Evolutionary conservation across 2,888 invertebrate species (phyloP).

Genomic region (Drosophila mercatorum): DNA sequence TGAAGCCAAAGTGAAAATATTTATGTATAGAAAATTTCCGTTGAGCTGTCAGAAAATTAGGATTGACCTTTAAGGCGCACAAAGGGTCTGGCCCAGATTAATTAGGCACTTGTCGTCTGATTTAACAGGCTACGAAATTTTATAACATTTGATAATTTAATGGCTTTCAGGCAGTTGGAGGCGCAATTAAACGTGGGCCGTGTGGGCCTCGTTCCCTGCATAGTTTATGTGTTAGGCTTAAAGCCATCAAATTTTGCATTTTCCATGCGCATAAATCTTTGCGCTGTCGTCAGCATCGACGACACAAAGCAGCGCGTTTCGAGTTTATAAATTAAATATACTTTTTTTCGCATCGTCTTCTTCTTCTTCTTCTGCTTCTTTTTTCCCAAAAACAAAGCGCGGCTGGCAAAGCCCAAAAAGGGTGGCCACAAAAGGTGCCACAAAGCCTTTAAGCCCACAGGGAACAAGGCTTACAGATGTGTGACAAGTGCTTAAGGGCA

Average conservation of each 20-base stretch:
- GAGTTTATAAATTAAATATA: constrained; percentile 43
- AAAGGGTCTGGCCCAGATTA: constrained; percentile 5
- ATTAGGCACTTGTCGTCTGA: constrained; percentile 36
- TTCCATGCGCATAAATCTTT: constrained; percentile 62
- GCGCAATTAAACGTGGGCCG: constrained; percentile 66
- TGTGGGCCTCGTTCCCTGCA: not conserved
- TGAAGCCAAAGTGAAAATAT: constrained; percentile 50
- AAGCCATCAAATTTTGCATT: constrained; percentile 62
- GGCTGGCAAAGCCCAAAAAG: constrained; percentile 20
- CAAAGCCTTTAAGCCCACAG: constrained; percentile 68
- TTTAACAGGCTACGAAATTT: constrained; percentile 29
- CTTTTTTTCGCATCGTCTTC: not conserved
- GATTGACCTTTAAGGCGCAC: constrained; percentile 54
- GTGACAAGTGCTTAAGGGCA: not conserved
- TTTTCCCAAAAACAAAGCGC: constrained; percentile 43
- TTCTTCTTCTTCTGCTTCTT: not conserved
- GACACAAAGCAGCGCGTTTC: constrained; percentile 35
- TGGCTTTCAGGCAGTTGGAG: constrained; percentile 56
- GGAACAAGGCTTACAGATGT: constrained; percentile 13
- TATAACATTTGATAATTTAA: constrained; percentile 58
- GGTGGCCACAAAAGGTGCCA: constrained; percentile 48
- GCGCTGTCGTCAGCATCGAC: constrained; percentile 58
- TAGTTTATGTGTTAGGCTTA: constrained; percentile 43
- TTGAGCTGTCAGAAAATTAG: constrained; percentile 27
- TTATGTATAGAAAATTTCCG: not conserved